Conservation (phyloP, 2,797 vertebrate genomes). For the Myotis pilosus region DNA sequence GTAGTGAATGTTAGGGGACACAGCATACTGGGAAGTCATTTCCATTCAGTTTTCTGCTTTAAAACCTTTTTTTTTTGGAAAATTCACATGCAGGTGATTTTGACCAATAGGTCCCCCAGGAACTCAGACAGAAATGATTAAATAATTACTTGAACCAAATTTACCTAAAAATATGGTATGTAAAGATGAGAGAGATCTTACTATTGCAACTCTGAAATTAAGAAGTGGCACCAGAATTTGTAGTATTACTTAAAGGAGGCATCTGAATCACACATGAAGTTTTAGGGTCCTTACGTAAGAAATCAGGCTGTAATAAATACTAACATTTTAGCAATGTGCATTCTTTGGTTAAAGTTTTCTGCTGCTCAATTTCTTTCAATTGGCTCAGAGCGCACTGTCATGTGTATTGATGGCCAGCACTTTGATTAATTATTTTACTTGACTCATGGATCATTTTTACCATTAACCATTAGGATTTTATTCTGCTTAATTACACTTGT, state of each 20-base stretch:
- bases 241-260: neutral
- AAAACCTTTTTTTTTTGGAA: neutral
- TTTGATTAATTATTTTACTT: conserved; percentile 29
- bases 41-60: neutral
- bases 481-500: conserved; percentile 56
- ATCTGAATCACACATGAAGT: neutral
- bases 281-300: neutral
- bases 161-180: neutral
- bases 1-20: neutral
- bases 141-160: neutral
- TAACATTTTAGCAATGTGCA: neutral
- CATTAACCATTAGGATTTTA: conserved; percentile 53
- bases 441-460: neutral
- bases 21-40: neutral
- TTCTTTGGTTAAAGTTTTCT: neutral
- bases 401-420: neutral
- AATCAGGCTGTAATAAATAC: neutral
- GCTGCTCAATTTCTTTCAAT: neutral
- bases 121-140: neutral
- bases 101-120: neutral
- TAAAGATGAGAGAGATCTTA: neutral
- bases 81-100: neutral
- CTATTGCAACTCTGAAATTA: neutral
- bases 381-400: neutral
- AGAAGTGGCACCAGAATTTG: neutral